Percentiles rank a stretch among this genome's conserved stretches.
Conservation (phyloP, 2,113 vertebrate genomes). For the Progne subis region DNA sequence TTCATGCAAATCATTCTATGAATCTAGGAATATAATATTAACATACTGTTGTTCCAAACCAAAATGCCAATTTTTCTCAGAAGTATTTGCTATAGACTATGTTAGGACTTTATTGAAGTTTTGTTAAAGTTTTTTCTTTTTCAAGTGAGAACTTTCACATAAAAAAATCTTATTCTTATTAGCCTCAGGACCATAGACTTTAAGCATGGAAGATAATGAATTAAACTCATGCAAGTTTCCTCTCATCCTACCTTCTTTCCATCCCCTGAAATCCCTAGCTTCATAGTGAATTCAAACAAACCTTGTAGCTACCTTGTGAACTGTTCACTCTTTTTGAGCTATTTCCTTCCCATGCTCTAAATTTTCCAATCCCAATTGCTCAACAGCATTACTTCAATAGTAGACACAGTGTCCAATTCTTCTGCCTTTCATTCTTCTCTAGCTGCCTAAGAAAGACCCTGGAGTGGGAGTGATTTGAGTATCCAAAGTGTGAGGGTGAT, state of each 20-base stretch:
- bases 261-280: not conserved
- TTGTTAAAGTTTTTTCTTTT: not conserved
- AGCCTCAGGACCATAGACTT: not conserved
- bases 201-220: not conserved
- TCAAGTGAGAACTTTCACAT: not conserved
- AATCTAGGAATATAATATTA: not conserved
- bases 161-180: not conserved
- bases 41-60: not conserved
- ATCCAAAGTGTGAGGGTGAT: not conserved
- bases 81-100: not conserved
- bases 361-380: not conserved
- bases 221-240: not conserved
- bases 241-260: not conserved
- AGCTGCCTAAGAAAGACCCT: not conserved
- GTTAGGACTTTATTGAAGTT: not conserved
- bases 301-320: not conserved
- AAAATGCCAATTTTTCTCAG: not conserved
- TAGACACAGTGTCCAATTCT: not conserved
- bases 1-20: not conserved
- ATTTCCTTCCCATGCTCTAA: not conserved
- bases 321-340: not conserved
- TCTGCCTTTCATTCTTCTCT: not conserved
- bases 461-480: not conserved
- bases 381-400: not conserved
- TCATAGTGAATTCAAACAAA: not conserved